Conservation (phyloP, 2,113 vertebrate genomes). For the Pipra filicauda region DNA sequence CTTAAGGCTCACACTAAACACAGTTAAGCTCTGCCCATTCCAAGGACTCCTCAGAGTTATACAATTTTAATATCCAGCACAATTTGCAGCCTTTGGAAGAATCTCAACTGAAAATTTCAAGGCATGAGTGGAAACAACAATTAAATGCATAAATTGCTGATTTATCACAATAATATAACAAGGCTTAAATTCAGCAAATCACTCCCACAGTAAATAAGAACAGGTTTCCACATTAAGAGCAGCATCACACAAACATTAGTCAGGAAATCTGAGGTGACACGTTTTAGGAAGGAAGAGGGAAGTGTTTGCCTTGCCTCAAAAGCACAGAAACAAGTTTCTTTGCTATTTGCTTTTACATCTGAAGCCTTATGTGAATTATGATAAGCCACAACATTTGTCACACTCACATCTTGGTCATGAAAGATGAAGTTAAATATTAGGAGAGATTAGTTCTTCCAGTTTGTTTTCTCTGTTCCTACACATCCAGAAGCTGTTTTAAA, state of each 20-base stretch:
- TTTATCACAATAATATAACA: neutral
- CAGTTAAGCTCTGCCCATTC: neutral
- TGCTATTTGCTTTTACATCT: neutral
- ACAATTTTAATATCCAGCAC: neutral
- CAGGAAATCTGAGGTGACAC: neutral
- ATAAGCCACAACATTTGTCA: neutral
- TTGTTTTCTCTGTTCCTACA: neutral
- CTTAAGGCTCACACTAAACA: neutral
- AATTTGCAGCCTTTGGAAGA: neutral
- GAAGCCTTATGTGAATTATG: neutral
- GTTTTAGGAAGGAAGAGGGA: neutral
- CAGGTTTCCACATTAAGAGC: neutral
- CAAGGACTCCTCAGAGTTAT: neutral
- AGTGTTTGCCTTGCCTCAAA: neutral
- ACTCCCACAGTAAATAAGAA: neutral
- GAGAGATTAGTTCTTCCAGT: neutral
- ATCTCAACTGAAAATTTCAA: neutral
- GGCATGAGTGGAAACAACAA: neutral
- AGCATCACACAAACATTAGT: neutral
- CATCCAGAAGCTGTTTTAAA: neutral
- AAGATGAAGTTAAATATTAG: neutral
- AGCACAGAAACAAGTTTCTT: neutral
- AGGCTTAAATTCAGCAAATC: neutral
- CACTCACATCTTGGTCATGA: neutral
- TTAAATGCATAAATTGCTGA: neutral